These are phyloP conservation scores for Chaetodon trifasciatus DNA, from an alignment of 2,797 vertebrate species.

Conservation along the genomic window DNA sequence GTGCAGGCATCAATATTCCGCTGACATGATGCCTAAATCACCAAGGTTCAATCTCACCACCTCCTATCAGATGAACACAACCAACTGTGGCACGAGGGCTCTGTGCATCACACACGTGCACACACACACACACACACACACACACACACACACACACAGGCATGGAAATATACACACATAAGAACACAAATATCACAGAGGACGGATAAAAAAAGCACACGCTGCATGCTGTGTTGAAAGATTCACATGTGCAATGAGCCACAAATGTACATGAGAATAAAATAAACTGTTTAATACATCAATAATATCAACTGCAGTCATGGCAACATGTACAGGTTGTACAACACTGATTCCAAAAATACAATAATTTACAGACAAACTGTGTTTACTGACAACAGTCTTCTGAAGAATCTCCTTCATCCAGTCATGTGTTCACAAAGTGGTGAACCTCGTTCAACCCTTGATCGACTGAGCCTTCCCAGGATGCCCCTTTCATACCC, in stretches of 20 bases:
- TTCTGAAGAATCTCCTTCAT: too few relatives aligned
- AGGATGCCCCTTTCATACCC: too few relatives aligned
- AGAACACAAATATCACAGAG: constrained; percentile 23
- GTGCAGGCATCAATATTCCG: constrained; percentile 81
- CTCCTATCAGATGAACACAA: constrained; percentile 61
- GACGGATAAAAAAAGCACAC: constrained; percentile 6
- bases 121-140: background rate
- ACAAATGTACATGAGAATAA: background rate
- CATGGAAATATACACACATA: background rate
- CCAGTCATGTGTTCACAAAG: too few relatives aligned
- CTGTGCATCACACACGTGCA: constrained; percentile 10
- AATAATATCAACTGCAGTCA: background rate
- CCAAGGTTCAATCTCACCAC: constrained; percentile 68
- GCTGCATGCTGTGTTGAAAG: background rate
- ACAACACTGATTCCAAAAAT: too few relatives aligned
- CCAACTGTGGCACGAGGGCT: constrained; percentile 48
- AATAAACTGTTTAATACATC: background rate
- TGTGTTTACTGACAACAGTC: too few relatives aligned
- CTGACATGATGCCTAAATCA: constrained; percentile 78
- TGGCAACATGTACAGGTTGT: too few relatives aligned
- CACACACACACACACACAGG: too few relatives aligned
- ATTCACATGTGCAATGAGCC: background rate
- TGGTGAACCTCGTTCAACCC: too few relatives aligned
- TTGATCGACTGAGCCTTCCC: too few relatives aligned
- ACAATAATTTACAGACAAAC: too few relatives aligned